A percentile compares a stretch with the other conserved stretches of the same genome.
Conservation (phyloP, 1,140 invertebrate species). For the Melitaea cinxia region DNA sequence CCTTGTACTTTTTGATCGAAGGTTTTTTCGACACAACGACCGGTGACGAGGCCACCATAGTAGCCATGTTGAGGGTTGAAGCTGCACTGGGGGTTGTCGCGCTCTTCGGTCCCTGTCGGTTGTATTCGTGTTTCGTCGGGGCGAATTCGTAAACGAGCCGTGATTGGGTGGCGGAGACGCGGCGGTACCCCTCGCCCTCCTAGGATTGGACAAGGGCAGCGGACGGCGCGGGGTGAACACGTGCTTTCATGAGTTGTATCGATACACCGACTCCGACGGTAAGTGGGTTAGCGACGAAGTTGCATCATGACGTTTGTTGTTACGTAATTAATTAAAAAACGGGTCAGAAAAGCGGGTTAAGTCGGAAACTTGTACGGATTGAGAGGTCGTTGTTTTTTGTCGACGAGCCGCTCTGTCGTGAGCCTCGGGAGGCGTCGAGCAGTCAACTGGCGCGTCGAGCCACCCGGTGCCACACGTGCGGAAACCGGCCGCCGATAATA, state of each 20-base stretch:
- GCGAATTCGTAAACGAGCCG: conserved; percentile 80
- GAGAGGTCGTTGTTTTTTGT: conserved; percentile 14
- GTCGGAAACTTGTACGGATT: conserved; percentile 12
- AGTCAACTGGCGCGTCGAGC: conserved; percentile 49
- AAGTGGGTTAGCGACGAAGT: conserved; percentile 67
- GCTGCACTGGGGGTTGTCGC: conserved; percentile 74
- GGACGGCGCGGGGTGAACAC: conserved; percentile 65
- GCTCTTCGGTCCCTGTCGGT: conserved; percentile 74
- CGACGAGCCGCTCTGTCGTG: conserved; percentile 43
- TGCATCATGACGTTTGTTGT: conserved; percentile 57
- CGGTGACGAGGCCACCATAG: conserved; percentile 63
- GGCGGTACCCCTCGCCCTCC: conserved; percentile 79
- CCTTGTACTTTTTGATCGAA: conserved; percentile 75
- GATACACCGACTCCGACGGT: conserved; percentile 46
- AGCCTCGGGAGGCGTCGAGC: conserved; percentile 50
- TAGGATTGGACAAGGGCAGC: conserved; percentile 74
- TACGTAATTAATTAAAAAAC: conserved; percentile 26
- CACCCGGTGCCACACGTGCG: conserved; percentile 55
- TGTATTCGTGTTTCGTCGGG: conserved; percentile 62
- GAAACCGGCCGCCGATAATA: conserved; percentile 57
- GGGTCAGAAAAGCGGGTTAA: conserved; percentile 22
- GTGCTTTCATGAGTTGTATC: conserved; percentile 64
- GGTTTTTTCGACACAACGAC: conserved; percentile 68
- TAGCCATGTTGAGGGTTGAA: conserved; percentile 74
- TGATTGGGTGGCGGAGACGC: conserved; percentile 77